phyloP scores from a whole-genome alignment of 2,888 invertebrate species.

The Pemphredon lugubris region DNA sequence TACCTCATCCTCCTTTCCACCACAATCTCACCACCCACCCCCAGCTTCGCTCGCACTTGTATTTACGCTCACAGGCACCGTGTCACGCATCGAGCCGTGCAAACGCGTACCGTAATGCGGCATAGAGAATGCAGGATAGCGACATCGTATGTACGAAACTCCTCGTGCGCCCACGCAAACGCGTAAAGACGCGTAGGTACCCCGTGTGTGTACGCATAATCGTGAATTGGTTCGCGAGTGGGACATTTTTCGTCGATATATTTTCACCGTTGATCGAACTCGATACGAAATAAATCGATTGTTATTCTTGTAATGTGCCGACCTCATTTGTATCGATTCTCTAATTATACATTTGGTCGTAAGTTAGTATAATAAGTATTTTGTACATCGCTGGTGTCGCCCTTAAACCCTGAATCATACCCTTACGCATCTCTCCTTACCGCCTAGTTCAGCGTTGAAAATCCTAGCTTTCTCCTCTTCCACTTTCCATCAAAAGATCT shows the following conservation, averaged over 20 bases:
- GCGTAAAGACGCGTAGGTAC: background rate
- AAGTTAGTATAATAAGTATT: too few species aligned
- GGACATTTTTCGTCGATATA: slow-evolving; percentile 15
- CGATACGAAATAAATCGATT: background rate
- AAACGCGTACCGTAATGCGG: slow-evolving; percentile 14
- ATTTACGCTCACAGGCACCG: slow-evolving; percentile 7
- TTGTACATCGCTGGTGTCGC: too few species aligned
- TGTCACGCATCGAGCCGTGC: slow-evolving; percentile 14
- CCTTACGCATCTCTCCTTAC: too few species aligned
- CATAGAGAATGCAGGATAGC: slow-evolving; percentile 12
- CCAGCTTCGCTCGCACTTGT: too few species aligned
- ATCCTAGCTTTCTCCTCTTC: too few species aligned
- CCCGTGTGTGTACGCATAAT: background rate
- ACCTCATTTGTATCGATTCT: too few species aligned
- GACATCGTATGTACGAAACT: background rate
- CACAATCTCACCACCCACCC: background rate
- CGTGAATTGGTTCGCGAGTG: slow-evolving; percentile 3
- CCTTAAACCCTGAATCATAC: too few species aligned
- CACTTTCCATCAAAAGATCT: too few species aligned
- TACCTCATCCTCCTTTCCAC: background rate
- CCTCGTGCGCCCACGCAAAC: background rate
- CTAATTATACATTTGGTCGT: too few species aligned
- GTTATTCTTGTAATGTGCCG: background rate
- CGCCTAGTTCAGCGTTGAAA: too few species aligned
- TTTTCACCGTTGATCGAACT: slow-evolving; percentile 20